Percentiles rank a stretch among this genome's conserved stretches.
These are phyloP conservation scores for Drosophila pachea DNA, from an alignment of 1,140 invertebrate genomes.

Conservation along the genomic window DNA sequence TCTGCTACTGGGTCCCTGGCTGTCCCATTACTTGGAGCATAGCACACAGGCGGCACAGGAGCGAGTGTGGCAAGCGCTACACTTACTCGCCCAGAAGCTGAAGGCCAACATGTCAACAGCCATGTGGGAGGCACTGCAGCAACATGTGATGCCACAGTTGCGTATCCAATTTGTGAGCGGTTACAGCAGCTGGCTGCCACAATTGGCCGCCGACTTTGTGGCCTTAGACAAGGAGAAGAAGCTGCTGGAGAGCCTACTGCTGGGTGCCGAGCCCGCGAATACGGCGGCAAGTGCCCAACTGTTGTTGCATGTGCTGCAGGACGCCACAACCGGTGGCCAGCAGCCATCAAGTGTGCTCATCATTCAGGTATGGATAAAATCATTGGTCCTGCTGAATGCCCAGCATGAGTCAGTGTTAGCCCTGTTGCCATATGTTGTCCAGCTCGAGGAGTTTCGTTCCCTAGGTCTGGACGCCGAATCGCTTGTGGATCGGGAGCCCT, in stretches of 20 bases:
- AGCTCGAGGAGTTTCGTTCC: slow-evolving; percentile 53
- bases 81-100: slow-evolving; percentile 49
- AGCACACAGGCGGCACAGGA: slow-evolving; percentile 68
- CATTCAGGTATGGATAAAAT: slow-evolving; percentile 72
- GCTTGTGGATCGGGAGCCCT: slow-evolving; percentile 58
- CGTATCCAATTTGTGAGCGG: slow-evolving; percentile 54
- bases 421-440: slow-evolving; percentile 40
- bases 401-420: slow-evolving; percentile 55
- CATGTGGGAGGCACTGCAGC: slow-evolving; percentile 56
- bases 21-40: slow-evolving; percentile 64
- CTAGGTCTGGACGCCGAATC: slow-evolving; percentile 41
- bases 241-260: slow-evolving; percentile 42
- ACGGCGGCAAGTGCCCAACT: slow-evolving; percentile 62
- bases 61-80: slow-evolving; percentile 62
- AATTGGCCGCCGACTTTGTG: slow-evolving; percentile 66
- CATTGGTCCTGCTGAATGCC: slow-evolving; percentile 60
- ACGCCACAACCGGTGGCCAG: background rate
- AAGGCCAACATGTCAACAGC: background rate
- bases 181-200: slow-evolving; percentile 63
- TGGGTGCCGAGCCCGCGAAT: slow-evolving; percentile 48
- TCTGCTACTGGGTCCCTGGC: slow-evolving; percentile 67
- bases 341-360: slow-evolving; percentile 30
- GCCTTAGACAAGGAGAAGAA: slow-evolving; percentile 32
- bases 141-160: slow-evolving; percentile 66
- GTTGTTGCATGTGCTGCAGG: slow-evolving; percentile 50